Evolutionary conservation across 2,797 vertebrate genomes (phyloP), one percentile per base, ranked within the genome.

Genomic region (Gobio occitaniae): DNA sequence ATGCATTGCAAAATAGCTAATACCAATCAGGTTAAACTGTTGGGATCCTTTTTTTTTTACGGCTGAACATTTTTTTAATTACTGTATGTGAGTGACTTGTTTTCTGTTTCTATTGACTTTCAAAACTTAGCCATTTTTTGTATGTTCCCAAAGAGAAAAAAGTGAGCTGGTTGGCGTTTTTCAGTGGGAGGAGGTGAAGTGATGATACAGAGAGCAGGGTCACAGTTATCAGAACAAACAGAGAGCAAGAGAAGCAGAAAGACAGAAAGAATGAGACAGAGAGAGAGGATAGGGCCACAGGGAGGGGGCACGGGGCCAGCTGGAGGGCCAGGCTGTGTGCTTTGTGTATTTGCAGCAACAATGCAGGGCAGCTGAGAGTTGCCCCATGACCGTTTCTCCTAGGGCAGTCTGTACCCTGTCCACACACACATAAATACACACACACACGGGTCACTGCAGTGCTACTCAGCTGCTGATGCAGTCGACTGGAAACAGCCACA

Each of bases 401-500:
- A 54, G 70, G 47, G 81, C 82, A 84, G 86, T 63, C 82, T 80
- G 77, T 80, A 78, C 77, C 84, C 77, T 87, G 86, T 84, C 29
- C 84, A 80, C 70, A 59, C 84, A 82, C 70, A 72, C 56, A 74
- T n/a, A 76, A 48, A 75, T 16, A 68, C 32, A 85, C 44, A 81
- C 86, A 82, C 86, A 82, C 82, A 86, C 52, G 82, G 91, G 90
- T 92, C 90, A 90, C 89, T 92, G 90, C 88, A 85, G 89, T 93
- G 83, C 92, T 93, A 92, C 93, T 93, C 91, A 92, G 92, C 91
- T 94, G 91, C 92, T 90, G 92, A 90, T 90, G 87, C 86, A 88
- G 89, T 92, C 91, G 93, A 93, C 92, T 92, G 93, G 92, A 94
- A 94, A 93, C 76, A 79, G 84, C 84, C 71, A 68, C 82, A 83